Conservation (phyloP, 2,113 vertebrate genomes). For the Romanogobio albipinnatus region DNA sequence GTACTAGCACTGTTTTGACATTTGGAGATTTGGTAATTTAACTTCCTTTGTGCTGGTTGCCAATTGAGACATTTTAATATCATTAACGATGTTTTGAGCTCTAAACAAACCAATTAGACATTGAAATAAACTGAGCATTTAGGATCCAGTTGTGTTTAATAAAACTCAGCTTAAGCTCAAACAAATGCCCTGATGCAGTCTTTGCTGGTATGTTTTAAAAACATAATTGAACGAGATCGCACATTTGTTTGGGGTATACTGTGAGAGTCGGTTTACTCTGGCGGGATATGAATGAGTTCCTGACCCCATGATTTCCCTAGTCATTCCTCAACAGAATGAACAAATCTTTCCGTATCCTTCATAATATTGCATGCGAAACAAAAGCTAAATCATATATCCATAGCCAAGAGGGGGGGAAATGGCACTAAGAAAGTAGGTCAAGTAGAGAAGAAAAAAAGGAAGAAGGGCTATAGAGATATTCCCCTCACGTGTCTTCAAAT, state of each 20-base stretch:
- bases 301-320: neutral
- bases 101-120: constrained; percentile 61
- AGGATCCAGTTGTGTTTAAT: constrained; percentile 48
- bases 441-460: neutral
- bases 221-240: neutral
- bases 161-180: neutral
- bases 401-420: constrained; percentile 10
- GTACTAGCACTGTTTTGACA: constrained; percentile 11
- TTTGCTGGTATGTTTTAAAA: neutral
- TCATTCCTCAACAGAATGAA: constrained; percentile 55
- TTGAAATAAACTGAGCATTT: constrained; percentile 59
- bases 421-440: constrained; percentile 69
- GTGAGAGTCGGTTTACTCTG: neutral
- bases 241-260: neutral
- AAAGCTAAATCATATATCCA: constrained; percentile 59
- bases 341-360: constrained; percentile 42
- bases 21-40: neutral
- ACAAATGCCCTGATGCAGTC: neutral
- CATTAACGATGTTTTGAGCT: constrained; percentile 61
- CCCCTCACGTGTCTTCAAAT: neutral
- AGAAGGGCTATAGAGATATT: constrained; percentile 21
- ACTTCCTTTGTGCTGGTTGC: neutral
- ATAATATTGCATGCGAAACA: constrained; percentile 62
- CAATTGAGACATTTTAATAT: constrained; percentile 51
- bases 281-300: neutral